Evolutionary conservation across 2,888 invertebrate genomes (phyloP).

Genomic region (Trissoscelio sp.): DNA sequence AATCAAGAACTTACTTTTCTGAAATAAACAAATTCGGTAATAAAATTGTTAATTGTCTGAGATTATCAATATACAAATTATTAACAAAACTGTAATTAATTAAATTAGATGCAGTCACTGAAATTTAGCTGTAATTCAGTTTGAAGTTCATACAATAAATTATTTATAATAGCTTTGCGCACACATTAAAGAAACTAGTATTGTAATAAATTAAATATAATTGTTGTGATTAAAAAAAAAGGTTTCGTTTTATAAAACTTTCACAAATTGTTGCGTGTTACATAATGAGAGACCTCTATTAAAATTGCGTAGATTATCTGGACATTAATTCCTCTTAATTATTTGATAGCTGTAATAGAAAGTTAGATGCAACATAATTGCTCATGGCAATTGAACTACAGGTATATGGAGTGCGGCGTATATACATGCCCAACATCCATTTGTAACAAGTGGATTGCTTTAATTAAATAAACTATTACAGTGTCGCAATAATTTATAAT

Average conservation of each 20-base stretch:
- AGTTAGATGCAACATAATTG: slow-evolving; percentile 50
- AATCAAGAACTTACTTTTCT: no score
- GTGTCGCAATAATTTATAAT: slow-evolving; percentile 31
- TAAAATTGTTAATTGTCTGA: no score
- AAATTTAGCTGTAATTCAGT: no score
- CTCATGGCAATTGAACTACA: slow-evolving; percentile 31
- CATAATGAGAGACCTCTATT: slow-evolving; percentile 33
- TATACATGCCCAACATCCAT: slow-evolving; percentile 18
- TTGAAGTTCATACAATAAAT: not conserved
- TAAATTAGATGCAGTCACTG: no score
- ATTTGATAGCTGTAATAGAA: slow-evolving; percentile 55
- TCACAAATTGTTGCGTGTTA: slow-evolving; percentile 42
- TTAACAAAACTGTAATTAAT: no score
- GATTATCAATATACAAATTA: no score
- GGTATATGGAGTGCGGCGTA: slow-evolving; percentile 30
- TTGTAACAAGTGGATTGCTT: slow-evolving; percentile 36
- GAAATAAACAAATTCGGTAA: no score
- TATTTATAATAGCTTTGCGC: not conserved
- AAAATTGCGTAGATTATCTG: slow-evolving; percentile 43
- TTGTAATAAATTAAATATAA: slow-evolving; percentile 3
- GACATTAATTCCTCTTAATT: slow-evolving; percentile 51
- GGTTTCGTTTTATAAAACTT: slow-evolving; percentile 23
- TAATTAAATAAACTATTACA: slow-evolving; percentile 35
- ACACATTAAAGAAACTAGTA: not conserved
- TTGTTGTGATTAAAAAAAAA: slow-evolving; percentile 5